Evolutionary conservation across 2,797 vertebrate species (phyloP), one percentile per base, ranked within the genome.

Genomic region (Fistularia commersonii): DNA sequence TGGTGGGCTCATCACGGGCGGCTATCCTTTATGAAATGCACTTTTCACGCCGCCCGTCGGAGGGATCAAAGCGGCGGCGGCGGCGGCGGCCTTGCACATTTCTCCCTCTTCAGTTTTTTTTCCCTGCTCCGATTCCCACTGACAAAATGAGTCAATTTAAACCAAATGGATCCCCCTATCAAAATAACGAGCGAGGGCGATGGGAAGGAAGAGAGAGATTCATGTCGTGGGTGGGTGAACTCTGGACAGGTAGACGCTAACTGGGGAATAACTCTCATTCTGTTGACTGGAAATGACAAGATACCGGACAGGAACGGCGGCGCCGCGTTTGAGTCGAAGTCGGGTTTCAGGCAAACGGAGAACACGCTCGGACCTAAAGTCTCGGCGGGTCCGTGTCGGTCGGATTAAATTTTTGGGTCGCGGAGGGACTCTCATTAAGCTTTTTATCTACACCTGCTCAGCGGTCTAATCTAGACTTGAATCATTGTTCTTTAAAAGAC

Each of bases 1-100:
- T 82, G 79, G 74, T 63, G 45, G 79, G 76, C 78, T 89, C 83
- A 85, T 86, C 79, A 83, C 81, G 87, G 76, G 72, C 77, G 72
- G 85, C 84, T 84, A 83, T 82, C 72, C 82, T 87, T 88, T 90
- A 87, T 88, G 82, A 87, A 90, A 89, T 85, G 85, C 82, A 86
- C 84, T 87, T 88, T 84, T 83, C 83, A 86, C 64, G 64, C 83
- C 69, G 71, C 66, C 68, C 86, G 87, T 85, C 75, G 61, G 59
- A 68, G 60, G 72, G 86, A 89, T 90, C 88, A 89, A 89, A 90
- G 88, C 65, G 38, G 61, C 63, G 43, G 58, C 63, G 69, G 78
- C 65, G 57, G n/a, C 60, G 76, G 53, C 70, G 76, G 48, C 64
- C 80, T 75, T 70, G 69, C 69, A 51, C 68, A 45, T 69, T 80